Evolutionary conservation across 2,797 vertebrate species (phyloP).

Genomic region (Tympanoctomys barrerae): DNA sequence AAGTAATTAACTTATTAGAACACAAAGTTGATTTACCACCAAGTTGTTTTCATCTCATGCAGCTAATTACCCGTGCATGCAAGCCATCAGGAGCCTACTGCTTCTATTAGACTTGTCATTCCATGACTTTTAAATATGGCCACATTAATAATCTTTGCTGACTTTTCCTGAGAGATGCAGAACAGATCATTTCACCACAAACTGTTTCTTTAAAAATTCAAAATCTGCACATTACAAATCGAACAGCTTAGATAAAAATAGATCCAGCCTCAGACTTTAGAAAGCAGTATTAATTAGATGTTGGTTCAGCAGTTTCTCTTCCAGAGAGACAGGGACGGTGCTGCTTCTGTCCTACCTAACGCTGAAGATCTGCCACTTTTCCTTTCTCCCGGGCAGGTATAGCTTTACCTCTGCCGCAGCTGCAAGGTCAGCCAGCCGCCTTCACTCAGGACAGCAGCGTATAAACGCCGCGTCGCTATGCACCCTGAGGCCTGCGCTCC

Average conservation of each 20-base stretch:
- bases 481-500: neutral
- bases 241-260: neutral
- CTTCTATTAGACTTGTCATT: neutral
- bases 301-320: conserved; percentile 5
- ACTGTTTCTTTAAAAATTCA: neutral
- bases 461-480: conserved; percentile 2
- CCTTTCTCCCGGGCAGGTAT: neutral
- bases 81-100: no score
- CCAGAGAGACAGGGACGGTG: neutral
- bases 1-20: conserved; percentile 32
- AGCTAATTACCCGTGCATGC: neutral
- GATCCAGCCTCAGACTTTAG: neutral
- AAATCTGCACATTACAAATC: neutral
- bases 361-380: neutral
- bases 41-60: conserved; percentile 20
- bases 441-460: conserved; percentile 13
- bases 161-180: neutral
- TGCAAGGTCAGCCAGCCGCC: neutral
- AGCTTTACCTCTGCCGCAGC: neutral
- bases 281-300: accelerated
- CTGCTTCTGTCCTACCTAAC: neutral
- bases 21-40: neutral
- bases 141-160: neutral
- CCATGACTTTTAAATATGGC: neutral
- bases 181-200: neutral